A percentile compares a stretch with the other conserved stretches of the same genome.
phyloP scores from a whole-genome alignment of 2,888 invertebrate genomes.

The Tetrapedia diversipes region DNA sequence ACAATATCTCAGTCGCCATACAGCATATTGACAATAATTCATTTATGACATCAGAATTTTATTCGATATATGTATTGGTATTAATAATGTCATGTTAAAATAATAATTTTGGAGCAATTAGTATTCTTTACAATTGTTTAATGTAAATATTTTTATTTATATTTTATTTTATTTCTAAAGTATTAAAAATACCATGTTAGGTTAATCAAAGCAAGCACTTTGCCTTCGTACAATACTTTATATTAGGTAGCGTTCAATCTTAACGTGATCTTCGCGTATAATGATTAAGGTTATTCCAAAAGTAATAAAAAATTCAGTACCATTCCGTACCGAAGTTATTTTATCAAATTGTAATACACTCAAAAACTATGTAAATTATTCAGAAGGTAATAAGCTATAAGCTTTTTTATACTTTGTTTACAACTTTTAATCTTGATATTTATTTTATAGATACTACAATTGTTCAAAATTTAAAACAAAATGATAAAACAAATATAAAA shows the following conservation, averaged over 20 bases:
- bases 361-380: not conserved
- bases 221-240: no score
- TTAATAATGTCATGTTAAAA: not conserved
- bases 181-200: not conserved
- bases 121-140: no score
- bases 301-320: slow-evolving; percentile 16
- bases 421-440: not conserved
- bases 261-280: no score
- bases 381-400: slow-evolving; percentile 28
- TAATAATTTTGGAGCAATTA: not conserved
- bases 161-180: not conserved
- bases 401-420: not conserved
- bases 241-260: no score
- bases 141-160: no score
- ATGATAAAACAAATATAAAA: not conserved
- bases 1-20: slow-evolving; percentile 2
- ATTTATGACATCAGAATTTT: not conserved
- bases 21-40: slow-evolving; percentile 23
- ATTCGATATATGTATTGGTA: not conserved
- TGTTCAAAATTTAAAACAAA: not conserved
- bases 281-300: slow-evolving; percentile 31
- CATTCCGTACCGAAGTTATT: not conserved
- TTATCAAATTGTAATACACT: slow-evolving; percentile 26
- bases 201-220: not conserved
- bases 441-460: slow-evolving; percentile 19